Evolutionary conservation across 2,797 vertebrate genomes (phyloP).

Genomic region (Sebastolobus alascanus): DNA sequence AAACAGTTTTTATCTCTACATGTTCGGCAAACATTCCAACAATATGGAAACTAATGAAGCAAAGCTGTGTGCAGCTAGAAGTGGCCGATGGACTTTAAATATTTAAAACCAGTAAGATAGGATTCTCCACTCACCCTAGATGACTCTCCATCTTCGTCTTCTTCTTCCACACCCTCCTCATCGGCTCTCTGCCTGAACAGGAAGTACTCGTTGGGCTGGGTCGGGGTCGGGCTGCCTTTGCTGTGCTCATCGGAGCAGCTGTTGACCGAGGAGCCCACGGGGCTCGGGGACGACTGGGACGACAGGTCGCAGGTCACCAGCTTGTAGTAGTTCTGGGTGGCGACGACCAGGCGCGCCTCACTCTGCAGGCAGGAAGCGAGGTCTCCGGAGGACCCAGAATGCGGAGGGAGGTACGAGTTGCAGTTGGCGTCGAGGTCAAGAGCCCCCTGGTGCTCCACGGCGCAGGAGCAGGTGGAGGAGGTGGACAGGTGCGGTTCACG

Average conservation of each 20-base stretch:
- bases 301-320: slow-evolving; percentile 97
- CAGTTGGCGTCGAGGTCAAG: slow-evolving; percentile 94
- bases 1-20: background rate
- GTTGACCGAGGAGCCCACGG: slow-evolving; percentile 91
- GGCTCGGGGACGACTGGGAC: slow-evolving; percentile 96
- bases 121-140: slow-evolving; percentile 55
- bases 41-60: background rate
- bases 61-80: background rate
- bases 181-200: slow-evolving; percentile 88
- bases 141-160: slow-evolving; percentile 76
- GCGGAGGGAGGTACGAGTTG: slow-evolving; percentile 90
- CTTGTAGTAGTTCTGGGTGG: slow-evolving; percentile 99
- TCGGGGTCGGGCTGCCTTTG: slow-evolving; percentile 89
- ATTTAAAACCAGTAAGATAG: background rate
- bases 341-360: slow-evolving; percentile 93
- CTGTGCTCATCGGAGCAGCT: slow-evolving; percentile 96
- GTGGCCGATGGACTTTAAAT: background rate
- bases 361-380: slow-evolving; percentile 94
- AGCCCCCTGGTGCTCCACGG: slow-evolving; percentile 82
- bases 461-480: slow-evolving; percentile 79
- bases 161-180: slow-evolving; percentile 74
- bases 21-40: background rate
- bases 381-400: slow-evolving; percentile 83
- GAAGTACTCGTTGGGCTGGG: slow-evolving; percentile 94
- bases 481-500: slow-evolving; percentile 82